Evolutionary conservation across 2,797 vertebrate species (phyloP), one percentile per base, ranked within the genome.

Genomic region (Hirundo rustica): DNA sequence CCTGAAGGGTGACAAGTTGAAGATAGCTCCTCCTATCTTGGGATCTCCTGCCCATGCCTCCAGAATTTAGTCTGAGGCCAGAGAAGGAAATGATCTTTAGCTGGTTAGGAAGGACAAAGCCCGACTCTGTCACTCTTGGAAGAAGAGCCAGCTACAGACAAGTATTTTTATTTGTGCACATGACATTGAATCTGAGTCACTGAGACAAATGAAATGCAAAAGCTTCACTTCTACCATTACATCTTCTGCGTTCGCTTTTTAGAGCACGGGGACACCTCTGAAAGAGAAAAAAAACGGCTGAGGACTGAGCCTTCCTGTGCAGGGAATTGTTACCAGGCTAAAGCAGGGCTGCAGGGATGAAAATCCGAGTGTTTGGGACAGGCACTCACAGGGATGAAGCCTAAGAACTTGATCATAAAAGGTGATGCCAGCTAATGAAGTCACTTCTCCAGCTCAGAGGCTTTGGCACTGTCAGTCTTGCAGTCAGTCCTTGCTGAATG

Each of bases 321-420:
- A 73, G 29, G 40, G 55, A 72, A 19, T 12, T 60, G 60, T 71
- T 38, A 2, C 27, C 21, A 11, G 81, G 74, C 67, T 51, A 7
- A 44, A 82, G 45, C 0, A 3, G 48, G 64, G 40, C 51, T 53
- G 58, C 32, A n/a, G 27, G 54, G 72, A 67, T n/a, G 54, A 27
- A 1, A 44, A 40, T 3, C 58, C 19, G 21, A 23, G 25, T 9
- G 21, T 2, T 5, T 11, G 57, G 61, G 45, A 60, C 0, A 3
- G 30, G 32, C 0, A 4, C 34, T 55, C 26, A 2, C 13, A 1
- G 2, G 51, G 29, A 71, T 32, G 62, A 90, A 76, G 42, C 34
- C n/a, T 40, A 26, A 85, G 81, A 47, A 70, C 8, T 38, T 38
- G 53, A 77, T 47, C 8, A 44, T 0, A 23, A 51, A 88, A 58